Evolutionary conservation across 2,888 invertebrate genomes (phyloP).

Genomic region (Caenorhabditis macrosperma): DNA sequence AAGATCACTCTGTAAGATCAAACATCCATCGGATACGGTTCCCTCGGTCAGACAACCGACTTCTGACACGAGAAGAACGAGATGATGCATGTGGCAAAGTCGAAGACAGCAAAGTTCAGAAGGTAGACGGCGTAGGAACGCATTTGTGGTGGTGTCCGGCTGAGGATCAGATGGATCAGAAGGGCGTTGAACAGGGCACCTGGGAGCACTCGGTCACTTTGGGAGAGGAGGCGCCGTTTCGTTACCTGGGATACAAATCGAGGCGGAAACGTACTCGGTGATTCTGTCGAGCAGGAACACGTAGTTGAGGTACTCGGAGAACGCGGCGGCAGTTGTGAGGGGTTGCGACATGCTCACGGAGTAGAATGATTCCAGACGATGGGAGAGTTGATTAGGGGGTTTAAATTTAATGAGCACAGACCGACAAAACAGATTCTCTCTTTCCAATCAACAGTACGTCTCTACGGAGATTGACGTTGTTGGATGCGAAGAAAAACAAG

Average conservation of each 20-base stretch:
- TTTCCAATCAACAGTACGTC: no score
- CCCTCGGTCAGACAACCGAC: slow-evolving; percentile 8
- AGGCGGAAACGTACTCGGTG: slow-evolving; percentile 21
- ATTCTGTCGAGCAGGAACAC: slow-evolving; percentile 27
- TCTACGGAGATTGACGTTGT: no score
- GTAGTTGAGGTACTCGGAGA: slow-evolving; percentile 11
- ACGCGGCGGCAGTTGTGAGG: background rate
- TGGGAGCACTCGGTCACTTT: background rate
- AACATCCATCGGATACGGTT: background rate
- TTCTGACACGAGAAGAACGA: slow-evolving; percentile 53
- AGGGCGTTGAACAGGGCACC: slow-evolving; percentile 29
- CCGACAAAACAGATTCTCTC: no score
- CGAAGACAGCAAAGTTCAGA: slow-evolving; percentile 59
- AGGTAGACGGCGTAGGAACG: slow-evolving; percentile 51
- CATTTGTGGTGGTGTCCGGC: slow-evolving; percentile 46
- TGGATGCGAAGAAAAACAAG: background rate
- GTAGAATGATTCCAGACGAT: background rate
- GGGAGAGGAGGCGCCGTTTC: background rate
- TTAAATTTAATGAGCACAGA: no score
- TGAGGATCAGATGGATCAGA: slow-evolving; percentile 42
- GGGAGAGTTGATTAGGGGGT: no score
- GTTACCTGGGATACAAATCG: slow-evolving; percentile 41
- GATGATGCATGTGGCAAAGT: slow-evolving; percentile 53
- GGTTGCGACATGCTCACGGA: background rate
- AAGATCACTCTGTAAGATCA: slow-evolving; percentile 44